These are phyloP conservation scores for Psammodynastes pulverulentus DNA, from an alignment of 2,113 vertebrate species.

Conservation along the genomic window DNA sequence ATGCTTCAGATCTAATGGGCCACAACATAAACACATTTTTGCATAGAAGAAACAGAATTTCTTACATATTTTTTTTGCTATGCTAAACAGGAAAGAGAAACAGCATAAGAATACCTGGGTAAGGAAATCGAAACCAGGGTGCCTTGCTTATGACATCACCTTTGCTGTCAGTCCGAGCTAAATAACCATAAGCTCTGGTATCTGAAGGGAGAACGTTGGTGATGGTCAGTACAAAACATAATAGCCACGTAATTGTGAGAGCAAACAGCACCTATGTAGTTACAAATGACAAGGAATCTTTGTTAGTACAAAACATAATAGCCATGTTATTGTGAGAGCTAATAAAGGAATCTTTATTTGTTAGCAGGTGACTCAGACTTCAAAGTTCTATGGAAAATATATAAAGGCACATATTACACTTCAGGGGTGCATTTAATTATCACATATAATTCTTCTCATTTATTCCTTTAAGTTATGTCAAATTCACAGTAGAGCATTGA, in stretches of 20 bases:
- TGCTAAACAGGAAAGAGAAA: neutral
- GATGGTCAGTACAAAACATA: slow-evolving; percentile 82
- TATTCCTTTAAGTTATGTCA: neutral
- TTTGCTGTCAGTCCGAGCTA: slow-evolving; percentile 86
- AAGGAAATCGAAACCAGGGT: slow-evolving; percentile 91
- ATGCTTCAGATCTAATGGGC: neutral
- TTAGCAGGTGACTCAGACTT: neutral
- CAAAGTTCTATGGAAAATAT: neutral
- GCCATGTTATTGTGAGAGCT: slow-evolving; percentile 86
- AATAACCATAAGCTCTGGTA: slow-evolving; percentile 77
- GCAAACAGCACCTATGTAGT: slow-evolving; percentile 84
- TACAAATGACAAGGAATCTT: slow-evolving; percentile 1
- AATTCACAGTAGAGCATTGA: neutral
- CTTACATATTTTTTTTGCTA: neutral
- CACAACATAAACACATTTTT: neutral
- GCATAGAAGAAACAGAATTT: neutral
- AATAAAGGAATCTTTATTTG: slow-evolving; percentile 60
- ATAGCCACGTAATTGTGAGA: slow-evolving; percentile 86
- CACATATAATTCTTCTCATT: neutral
- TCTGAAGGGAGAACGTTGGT: slow-evolving; percentile 75
- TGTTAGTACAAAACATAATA: slow-evolving; percentile 74
- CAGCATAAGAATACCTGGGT: slow-evolving; percentile 79
- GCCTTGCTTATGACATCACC: slow-evolving; percentile 75
- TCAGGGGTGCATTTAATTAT: neutral
- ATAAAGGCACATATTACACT: neutral